Base-by-base conservation (phyloP, 2,113 vertebrate genomes). In the Forbesichthys agassizii region DNA sequence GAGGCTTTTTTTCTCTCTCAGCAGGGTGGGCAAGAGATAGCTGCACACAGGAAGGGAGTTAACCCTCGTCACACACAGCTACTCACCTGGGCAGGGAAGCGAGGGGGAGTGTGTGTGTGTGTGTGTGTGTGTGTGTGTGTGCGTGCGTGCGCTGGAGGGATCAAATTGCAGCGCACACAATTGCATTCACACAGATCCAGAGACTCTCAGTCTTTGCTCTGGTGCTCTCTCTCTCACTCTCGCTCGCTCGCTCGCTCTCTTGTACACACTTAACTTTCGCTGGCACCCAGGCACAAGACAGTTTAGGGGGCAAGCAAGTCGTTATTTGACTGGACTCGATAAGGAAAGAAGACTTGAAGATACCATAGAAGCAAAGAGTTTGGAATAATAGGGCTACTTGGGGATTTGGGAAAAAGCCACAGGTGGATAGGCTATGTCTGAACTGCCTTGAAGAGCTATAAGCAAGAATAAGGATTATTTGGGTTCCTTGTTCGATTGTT, bases 131-230 rank as follows among this genome's bases (percentile, higher is more conserved):
- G 48, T 18, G 56, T 47, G 57, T 4, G 47, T 20, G 62, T 2
- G 48, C 68, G 53, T 55, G 67, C 18, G 64, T 61, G 72, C 76
- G 65, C 82, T 86, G 90, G 86, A 90, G 89, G 86, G 91, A 86
- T 84, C 84, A 82, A 82, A 78, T 87, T 78, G 3, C 87, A 77
- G 77, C 74, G 16, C 66, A 69, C 66, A 56, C 62, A 74, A 69
- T 85, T 69, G 73, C 75, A 75, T 83, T 74, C 83, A 54, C 67
- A 71, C 82, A 68, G 61, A 68, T 46, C 75, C 59, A 58, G 69
- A 63, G 55, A 69, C 82, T 73, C 72, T 61, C 42, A 59, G 33
- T 67, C 11, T 10, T 33, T 27, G 20, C 20, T 58, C 20, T 33
- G 10, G 1, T n/a, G 16, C 54, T 16, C 54, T 56, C 54, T 52